Base-by-base conservation (phyloP, 2,888 invertebrate species). In the Argyra leucocephala region DNA sequence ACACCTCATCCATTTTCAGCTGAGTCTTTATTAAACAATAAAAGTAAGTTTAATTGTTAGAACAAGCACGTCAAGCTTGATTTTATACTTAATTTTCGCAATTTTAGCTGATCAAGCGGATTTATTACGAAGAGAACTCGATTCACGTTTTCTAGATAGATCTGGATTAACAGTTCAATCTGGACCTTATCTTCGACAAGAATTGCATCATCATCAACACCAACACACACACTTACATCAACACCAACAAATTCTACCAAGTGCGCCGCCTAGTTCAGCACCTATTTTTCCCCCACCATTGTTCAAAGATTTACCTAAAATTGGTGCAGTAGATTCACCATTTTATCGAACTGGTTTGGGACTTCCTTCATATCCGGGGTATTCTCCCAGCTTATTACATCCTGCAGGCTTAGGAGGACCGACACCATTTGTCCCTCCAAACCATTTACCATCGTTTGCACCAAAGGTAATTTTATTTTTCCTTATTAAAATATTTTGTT, bases 151-250 rank as follows among this genome's bases (percentile, higher is more conserved):
- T 82, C 83, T 95, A 76, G 93, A 93, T 72, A 90, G 92, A 64
- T 89, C 90, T 77, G 91, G 91, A 73, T 83, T 89, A 70, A 79
- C 75, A 36, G 77, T 75, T 74, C 79, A 76, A 72, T n/a, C 61
- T 24, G 67, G 82, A 22, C 83, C 87, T 64, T 87, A 87, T 72
- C 83, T 89, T 75, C 85, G 91, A 74, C 92, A 91, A 63, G 93
- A 92, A 82, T 88, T 93, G 86, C 93, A 93, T 80, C 93, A 93
- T 82, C 93, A 93, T 83, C 93, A 92, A 80, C 93, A 93, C 81
- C 93, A 93, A 76, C 93, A 93, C 79, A 91, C 91, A 64, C 91
- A 93, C 80, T 89, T 93, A 74, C 93, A 93, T 82, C 92, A 92
- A 76, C 91, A 91, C 78, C 89, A 90, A 71, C 84, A 89, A 66